Conservation (phyloP, 2,797 vertebrate genomes). For the Rallus crepitans region DNA sequence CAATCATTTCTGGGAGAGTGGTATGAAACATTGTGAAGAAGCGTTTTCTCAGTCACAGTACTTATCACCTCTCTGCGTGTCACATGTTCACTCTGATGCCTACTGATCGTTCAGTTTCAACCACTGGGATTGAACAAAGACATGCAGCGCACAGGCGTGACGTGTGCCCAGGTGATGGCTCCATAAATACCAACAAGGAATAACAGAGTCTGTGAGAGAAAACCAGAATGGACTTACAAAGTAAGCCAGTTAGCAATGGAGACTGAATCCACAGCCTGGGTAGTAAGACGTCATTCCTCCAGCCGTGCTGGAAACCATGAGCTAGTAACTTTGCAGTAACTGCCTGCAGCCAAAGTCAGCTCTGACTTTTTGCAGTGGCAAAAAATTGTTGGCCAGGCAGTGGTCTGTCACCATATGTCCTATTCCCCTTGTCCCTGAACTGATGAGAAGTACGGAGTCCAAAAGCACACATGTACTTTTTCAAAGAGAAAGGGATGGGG, state of each 20-base stretch:
- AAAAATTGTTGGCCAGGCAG: neutral
- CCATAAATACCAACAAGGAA: neutral
- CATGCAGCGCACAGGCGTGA: neutral
- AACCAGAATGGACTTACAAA: neutral
- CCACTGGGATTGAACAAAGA: neutral
- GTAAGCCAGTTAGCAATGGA: neutral
- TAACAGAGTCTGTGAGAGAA: neutral
- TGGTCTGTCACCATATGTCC: neutral
- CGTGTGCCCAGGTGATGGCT: neutral
- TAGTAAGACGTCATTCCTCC: neutral
- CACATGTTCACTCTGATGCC: neutral
- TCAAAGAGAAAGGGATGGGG: neutral
- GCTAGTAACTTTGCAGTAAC: neutral
- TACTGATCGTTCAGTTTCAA: neutral
- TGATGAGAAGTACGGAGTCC: neutral
- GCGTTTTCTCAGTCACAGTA: neutral
- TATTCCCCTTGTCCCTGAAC: neutral
- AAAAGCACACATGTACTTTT: neutral
- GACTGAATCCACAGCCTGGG: neutral
- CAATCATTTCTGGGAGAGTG: neutral
- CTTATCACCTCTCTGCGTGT: neutral
- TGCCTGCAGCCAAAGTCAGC: neutral
- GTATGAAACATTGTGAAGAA: neutral
- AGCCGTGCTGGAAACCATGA: neutral
- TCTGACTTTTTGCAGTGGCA: neutral